Base-by-base conservation (phyloP, 2,113 vertebrate genomes). In the Pitta sordida region DNA sequence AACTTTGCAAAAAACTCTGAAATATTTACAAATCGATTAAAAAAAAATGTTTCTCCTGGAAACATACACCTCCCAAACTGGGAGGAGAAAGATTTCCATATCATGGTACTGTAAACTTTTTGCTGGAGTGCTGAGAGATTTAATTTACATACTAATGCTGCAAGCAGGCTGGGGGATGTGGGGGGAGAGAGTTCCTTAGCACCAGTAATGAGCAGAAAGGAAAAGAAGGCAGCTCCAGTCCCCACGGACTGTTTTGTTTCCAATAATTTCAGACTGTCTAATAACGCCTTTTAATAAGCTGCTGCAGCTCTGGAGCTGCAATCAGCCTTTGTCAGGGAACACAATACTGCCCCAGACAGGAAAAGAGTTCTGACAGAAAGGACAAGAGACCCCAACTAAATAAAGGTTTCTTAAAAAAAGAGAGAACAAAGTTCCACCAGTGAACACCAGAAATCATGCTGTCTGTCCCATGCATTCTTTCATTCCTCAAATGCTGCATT, bases 121-220 rank as follows among this genome's bases (percentile, higher is more conserved):
- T 86, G 52, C 63, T 63, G 63, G 65, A 91, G 86, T 56, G 51
- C 77, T 65, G 52, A 97, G 67, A 95, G 82, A 82, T 93, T 91
- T 77, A 70, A 96, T 95, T 95, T 95, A 95, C 91, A 97, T 88
- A 95, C 34, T 91, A 96, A 97, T 83, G 53, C 56, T 82, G 65
- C 71, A 82, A 95, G 92, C 92, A 90, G 92, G 87, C 76, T 88
- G 77, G 34, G 59, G 62, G 62, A 21, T 18, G 36, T 24, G 5
- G 29, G 24, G 84, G 70, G 74, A 80, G 67, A 73, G 65, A 83
- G 63, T 64, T 96, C 81, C 75, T 91, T 90, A 95, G 90, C 90
- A 75, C 93, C 85, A 88, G 74, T 92, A 95, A 96, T 82, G 83
- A 96, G 92, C 73, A 95, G 83, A 52, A 53, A 63, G 78, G 79